A percentile compares a stretch with the other conserved stretches of the same genome.
Conservation (phyloP, 2,888 invertebrate genomes). For the Odontothrips loti region DNA sequence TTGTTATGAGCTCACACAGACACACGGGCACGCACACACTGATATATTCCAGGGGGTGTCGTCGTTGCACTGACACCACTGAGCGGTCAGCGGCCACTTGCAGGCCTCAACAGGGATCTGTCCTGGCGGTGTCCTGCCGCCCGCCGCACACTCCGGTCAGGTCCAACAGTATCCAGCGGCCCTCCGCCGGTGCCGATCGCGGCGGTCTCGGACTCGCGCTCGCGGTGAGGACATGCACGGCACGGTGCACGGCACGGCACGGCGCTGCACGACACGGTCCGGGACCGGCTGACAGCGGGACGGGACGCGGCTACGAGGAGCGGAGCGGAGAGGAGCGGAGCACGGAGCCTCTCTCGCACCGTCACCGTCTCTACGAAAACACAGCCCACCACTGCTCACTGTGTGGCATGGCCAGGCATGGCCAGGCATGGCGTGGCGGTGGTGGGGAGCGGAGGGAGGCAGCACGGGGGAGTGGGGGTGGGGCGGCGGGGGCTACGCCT, state of each 20-base stretch:
- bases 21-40: background rate
- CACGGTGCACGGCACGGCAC: background rate
- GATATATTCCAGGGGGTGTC: background rate
- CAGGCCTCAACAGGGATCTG: background rate
- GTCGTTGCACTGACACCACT: background rate
- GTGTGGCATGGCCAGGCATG: constrained; percentile 34
- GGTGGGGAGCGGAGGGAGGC: constrained; percentile 17
- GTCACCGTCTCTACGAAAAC: constrained; percentile 37
- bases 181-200: background rate
- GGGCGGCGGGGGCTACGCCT: constrained; percentile 28
- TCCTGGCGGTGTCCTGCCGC: background rate
- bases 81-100: too few species aligned
- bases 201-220: background rate
- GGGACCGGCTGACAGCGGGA: background rate
- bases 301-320: background rate
- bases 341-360: constrained; percentile 40
- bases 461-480: constrained; percentile 19
- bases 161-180: too few species aligned
- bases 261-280: background rate
- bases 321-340: background rate
- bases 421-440: constrained; percentile 42
- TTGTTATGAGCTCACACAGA: background rate
- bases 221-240: background rate
- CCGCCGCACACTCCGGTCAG: too few species aligned
- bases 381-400: constrained; percentile 3